Percentiles rank a stretch among this genome's conserved stretches.
Conservation (phyloP, 2,113 vertebrate genomes). For the Bagarius yarrelli region DNA sequence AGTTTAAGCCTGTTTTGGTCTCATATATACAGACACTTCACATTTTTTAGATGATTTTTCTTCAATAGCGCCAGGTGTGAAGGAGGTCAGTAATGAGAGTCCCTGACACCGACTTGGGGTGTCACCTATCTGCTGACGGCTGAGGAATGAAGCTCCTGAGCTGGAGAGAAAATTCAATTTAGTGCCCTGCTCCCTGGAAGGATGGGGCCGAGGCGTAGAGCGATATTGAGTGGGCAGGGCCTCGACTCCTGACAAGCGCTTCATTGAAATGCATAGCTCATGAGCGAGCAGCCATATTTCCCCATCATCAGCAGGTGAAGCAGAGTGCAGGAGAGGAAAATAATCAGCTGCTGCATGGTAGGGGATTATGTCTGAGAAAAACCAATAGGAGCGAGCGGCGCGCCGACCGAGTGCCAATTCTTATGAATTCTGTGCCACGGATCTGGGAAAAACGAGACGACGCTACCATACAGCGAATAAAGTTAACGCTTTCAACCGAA, state of each 20-base stretch:
- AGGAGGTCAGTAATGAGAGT: conserved; percentile 46
- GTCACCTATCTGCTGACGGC: conserved; percentile 44
- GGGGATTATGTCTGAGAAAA: conserved; percentile 57
- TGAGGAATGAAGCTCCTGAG: conserved; percentile 51
- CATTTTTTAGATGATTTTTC: conserved; percentile 19
- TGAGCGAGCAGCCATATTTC: conserved; percentile 60
- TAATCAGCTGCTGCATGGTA: conserved; percentile 66
- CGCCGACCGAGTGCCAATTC: conserved; percentile 33
- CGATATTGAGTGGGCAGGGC: conserved; percentile 62
- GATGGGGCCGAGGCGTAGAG: conserved; percentile 56
- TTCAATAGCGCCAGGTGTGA: conserved; percentile 23
- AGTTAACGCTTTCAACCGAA: conserved; percentile 37
- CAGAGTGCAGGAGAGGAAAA: conserved; percentile 61
- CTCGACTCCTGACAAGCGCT: conserved; percentile 64
- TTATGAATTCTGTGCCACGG: conserved; percentile 9
- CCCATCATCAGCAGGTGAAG: conserved; percentile 66
- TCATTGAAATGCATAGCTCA: conserved; percentile 73
- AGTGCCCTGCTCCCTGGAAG: conserved; percentile 52
- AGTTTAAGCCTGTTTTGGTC: neutral
- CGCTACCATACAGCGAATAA: conserved; percentile 19
- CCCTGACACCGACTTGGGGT: conserved; percentile 50
- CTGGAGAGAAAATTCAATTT: conserved; percentile 60
- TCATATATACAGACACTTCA: neutral
- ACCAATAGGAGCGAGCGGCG: conserved; percentile 27
- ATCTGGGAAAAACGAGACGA: neutral